Evolutionary conservation across 64 coral and sea anemone genomes (phyloP).

Genomic region (Dendronephthya gigantea): DNA sequence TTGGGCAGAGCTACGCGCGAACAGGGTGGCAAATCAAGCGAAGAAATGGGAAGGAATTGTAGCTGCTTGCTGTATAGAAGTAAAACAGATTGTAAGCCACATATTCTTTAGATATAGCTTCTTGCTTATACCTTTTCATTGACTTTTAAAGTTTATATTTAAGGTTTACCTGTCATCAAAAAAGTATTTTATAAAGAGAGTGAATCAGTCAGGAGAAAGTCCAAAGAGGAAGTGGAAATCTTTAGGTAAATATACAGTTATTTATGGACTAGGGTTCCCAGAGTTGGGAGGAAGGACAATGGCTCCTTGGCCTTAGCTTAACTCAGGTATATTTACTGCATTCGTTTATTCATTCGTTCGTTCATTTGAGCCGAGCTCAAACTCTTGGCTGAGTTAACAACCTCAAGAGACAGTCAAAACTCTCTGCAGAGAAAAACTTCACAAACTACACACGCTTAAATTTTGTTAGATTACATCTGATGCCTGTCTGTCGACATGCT

Average conservation of each 20-base stretch:
- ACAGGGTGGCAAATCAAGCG: slow-evolving; percentile 43
- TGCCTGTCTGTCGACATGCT: too few species aligned
- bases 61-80: background rate
- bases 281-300: background rate
- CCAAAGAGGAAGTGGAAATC: slow-evolving; percentile 48
- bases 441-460: too few species aligned
- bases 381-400: too few species aligned
- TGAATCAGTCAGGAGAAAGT: slow-evolving; percentile 40
- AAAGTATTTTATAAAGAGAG: slow-evolving; percentile 73
- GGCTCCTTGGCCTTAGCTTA: background rate
- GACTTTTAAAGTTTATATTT: background rate
- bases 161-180: slow-evolving; percentile 57
- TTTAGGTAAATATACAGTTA: slow-evolving; percentile 43
- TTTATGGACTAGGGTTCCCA: background rate
- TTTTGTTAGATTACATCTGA: too few species aligned
- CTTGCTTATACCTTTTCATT: background rate
- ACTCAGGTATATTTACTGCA: too few species aligned
- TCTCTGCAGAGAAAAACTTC: too few species aligned
- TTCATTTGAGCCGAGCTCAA: too few species aligned
- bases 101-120: background rate
- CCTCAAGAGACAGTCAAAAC: too few species aligned
- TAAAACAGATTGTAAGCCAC: background rate
- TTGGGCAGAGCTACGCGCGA: slow-evolving; percentile 48
- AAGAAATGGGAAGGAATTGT: slow-evolving; percentile 77
- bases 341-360: too few species aligned